These are phyloP conservation scores for Netelia melanura DNA, from an alignment of 2,888 invertebrate genomes.

Conservation along the genomic window DNA sequence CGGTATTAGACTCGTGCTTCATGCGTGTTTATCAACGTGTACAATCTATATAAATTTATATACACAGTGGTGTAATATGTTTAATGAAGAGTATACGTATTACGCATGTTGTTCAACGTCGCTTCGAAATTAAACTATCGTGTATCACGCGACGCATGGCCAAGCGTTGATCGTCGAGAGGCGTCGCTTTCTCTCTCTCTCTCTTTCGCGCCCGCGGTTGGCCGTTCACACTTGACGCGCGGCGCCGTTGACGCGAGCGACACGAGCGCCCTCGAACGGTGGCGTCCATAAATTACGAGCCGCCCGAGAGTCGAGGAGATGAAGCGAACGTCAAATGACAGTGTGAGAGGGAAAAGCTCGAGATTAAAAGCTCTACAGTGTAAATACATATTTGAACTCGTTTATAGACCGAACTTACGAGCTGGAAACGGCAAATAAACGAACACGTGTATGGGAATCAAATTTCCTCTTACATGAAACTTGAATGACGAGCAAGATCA, in stretches of 20 bases:
- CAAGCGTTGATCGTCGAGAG: not conserved
- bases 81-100: constrained; percentile 4
- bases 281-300: constrained; percentile 46
- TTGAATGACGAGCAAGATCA: too few species aligned
- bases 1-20: too few species aligned
- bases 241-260: constrained; percentile 24
- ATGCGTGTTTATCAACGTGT: too few species aligned
- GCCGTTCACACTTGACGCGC: not conserved
- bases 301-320: not conserved
- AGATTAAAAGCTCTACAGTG: not conserved
- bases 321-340: constrained; percentile 1
- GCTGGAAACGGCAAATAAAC: not conserved
- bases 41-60: not conserved
- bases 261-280: constrained; percentile 8
- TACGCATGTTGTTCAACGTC: constrained; percentile 37
- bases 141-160: constrained; percentile 44
- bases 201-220: not conserved
- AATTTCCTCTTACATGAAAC: too few species aligned
- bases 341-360: not conserved
- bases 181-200: not conserved
- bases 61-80: not conserved
- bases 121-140: constrained; percentile 48
- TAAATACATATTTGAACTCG: too few species aligned
- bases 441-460: not conserved
- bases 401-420: not conserved